Evolutionary conservation across 1,140 invertebrate genomes (phyloP).

Genomic region (Rhizoglyphus robini): DNA sequence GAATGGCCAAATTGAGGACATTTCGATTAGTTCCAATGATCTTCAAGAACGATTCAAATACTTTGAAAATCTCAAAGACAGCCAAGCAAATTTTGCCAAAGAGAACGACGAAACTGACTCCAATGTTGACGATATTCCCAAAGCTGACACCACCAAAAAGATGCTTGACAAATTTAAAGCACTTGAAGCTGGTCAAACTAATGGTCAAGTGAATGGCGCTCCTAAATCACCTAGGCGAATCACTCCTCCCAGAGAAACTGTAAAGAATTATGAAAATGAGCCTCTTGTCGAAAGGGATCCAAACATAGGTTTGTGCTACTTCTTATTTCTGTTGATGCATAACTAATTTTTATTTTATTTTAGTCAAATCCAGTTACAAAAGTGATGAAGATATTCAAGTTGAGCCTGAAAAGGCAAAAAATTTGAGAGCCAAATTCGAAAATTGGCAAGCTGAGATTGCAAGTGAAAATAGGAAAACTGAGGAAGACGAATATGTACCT

Average conservation of each 20-base stretch:
- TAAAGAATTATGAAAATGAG: constrained; percentile 28
- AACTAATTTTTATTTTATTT: constrained; percentile 5
- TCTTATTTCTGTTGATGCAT: neutral
- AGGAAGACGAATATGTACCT: constrained; percentile 31
- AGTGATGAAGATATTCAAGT: constrained; percentile 41
- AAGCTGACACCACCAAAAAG: constrained; percentile 58
- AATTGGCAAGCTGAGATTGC: constrained; percentile 61
- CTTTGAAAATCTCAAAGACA: constrained; percentile 68
- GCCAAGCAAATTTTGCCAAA: constrained; percentile 55
- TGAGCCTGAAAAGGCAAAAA: constrained; percentile 59
- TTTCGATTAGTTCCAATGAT: constrained; percentile 60
- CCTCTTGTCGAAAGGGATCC: constrained; percentile 28
- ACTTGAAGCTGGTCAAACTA: constrained; percentile 51
- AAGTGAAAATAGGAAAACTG: constrained; percentile 36
- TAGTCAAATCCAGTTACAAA: constrained; percentile 33
- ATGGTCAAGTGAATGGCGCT: neutral
- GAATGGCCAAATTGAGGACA: constrained; percentile 46
- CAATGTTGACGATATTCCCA: constrained; percentile 36
- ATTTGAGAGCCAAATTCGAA: constrained; percentile 76
- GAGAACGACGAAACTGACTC: constrained; percentile 36
- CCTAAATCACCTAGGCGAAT: constrained; percentile 72
- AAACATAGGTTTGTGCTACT: constrained; percentile 23
- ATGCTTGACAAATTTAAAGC: constrained; percentile 64
- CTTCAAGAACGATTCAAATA: constrained; percentile 73
- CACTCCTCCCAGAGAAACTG: constrained; percentile 66